These are phyloP conservation scores for Alces alces DNA, from an alignment of 2,113 vertebrate genomes.

Conservation along the genomic window DNA sequence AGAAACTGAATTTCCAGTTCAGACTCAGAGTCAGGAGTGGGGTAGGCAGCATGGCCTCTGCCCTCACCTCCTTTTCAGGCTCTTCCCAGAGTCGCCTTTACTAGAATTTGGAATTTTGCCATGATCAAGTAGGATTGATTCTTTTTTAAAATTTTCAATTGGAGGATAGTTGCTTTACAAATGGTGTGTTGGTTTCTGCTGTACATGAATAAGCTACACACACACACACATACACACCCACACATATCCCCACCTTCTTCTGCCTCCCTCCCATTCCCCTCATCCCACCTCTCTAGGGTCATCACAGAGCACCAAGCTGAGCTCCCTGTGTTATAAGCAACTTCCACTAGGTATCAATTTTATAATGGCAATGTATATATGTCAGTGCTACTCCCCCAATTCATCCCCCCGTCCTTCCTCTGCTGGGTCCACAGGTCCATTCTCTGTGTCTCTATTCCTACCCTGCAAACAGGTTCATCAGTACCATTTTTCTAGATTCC, in stretches of 20 bases:
- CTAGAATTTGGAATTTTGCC: conserved; percentile 8
- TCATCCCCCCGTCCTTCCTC: neutral
- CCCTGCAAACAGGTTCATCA: neutral
- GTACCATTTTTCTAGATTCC: neutral
- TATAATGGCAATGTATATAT: neutral
- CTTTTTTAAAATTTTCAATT: neutral
- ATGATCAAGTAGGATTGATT: neutral
- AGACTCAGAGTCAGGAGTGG: neutral
- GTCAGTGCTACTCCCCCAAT: neutral
- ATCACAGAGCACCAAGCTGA: neutral
- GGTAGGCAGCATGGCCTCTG: neutral
- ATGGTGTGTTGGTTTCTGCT: neutral
- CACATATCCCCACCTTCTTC: neutral
- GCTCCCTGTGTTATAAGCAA: neutral
- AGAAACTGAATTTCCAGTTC: neutral
- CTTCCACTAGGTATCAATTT: neutral
- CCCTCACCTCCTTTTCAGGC: neutral
- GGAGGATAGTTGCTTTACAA: neutral
- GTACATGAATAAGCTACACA: neutral
- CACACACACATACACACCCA: neutral
- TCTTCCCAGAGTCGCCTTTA: conserved; percentile 14
- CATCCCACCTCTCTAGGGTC: neutral
- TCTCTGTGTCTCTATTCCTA: neutral
- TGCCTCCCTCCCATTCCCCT: neutral
- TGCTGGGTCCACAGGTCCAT: neutral